Conservation (phyloP, 2,888 invertebrate species). For the Malthinus flaveolus region DNA sequence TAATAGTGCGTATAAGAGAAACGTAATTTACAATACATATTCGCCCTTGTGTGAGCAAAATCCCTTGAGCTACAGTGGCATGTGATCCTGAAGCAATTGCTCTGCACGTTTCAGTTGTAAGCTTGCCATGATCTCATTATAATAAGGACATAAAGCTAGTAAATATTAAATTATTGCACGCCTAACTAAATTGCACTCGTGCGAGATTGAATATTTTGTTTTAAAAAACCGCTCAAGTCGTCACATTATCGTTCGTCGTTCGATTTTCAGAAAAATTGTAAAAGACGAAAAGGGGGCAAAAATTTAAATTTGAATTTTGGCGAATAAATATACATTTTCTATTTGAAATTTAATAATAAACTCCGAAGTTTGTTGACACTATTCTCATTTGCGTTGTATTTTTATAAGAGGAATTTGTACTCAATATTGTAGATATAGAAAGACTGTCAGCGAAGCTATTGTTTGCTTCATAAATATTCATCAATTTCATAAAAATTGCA, state of each 20-base stretch:
- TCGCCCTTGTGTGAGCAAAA: conserved; percentile 30
- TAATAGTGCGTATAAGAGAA: conserved; percentile 32
- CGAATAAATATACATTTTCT: not conserved
- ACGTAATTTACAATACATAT: conserved; percentile 33
- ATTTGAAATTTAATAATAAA: conserved; percentile 3
- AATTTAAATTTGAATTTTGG: no score
- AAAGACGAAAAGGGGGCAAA: no score
- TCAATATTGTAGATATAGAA: conserved; percentile 7
- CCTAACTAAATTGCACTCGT: not conserved
- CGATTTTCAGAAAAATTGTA: no score
- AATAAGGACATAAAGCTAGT: conserved; percentile 28
- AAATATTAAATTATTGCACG: conserved; percentile 15
- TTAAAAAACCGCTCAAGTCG: no score
- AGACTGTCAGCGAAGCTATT: conserved; percentile 14
- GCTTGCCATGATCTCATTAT: conserved; percentile 36
- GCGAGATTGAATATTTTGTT: not conserved
- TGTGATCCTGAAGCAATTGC: conserved; percentile 36
- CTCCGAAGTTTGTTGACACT: conserved; percentile 1
- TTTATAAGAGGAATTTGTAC: conserved; percentile 5
- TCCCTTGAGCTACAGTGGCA: conserved; percentile 32
- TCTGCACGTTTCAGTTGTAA: conserved; percentile 35
- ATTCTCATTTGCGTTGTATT: not conserved
- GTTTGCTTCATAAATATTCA: conserved; percentile 22
- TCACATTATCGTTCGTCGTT: no score
- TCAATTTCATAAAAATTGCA: conserved; percentile 9